phyloP scores from a whole-genome alignment of 64 coral and sea anemone species.

The Porites australiensis region DNA sequence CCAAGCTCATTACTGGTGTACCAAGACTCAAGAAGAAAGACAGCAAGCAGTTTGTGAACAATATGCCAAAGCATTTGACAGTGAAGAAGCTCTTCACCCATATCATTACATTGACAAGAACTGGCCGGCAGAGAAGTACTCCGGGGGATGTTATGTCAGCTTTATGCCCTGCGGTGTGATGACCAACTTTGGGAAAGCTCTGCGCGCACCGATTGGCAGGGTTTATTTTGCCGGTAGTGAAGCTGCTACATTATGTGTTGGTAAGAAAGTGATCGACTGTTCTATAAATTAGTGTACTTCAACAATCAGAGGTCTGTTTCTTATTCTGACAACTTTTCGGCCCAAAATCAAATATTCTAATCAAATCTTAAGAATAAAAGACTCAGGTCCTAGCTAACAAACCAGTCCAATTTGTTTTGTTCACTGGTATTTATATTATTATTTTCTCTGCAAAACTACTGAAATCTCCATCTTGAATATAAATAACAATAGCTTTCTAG shows the following conservation, averaged over 20 bases:
- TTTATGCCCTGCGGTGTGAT: conserved; percentile 86
- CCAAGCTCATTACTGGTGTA: conserved; percentile 88
- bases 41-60: conserved; percentile 85
- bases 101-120: conserved; percentile 94
- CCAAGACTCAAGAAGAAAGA: conserved; percentile 90
- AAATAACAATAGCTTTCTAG: no score
- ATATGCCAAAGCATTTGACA: conserved; percentile 89
- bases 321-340: no score
- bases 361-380: no score
- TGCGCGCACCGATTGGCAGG: conserved; percentile 76
- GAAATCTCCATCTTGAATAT: no score
- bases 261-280: conserved; percentile 21
- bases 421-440: no score
- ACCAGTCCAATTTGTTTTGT: no score
- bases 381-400: no score
- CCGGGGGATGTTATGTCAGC: conserved; percentile 93
- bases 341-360: no score
- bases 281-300: no score
- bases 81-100: conserved; percentile 83
- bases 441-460: no score
- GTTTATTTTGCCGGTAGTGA: conserved; percentile 97
- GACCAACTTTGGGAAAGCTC: conserved; percentile 70
- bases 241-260: conserved; percentile 91
- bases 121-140: conserved; percentile 99
- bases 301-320: no score